These are phyloP conservation scores for Bombus superbus DNA, from an alignment of 1,140 invertebrate species.

Conservation along the genomic window DNA sequence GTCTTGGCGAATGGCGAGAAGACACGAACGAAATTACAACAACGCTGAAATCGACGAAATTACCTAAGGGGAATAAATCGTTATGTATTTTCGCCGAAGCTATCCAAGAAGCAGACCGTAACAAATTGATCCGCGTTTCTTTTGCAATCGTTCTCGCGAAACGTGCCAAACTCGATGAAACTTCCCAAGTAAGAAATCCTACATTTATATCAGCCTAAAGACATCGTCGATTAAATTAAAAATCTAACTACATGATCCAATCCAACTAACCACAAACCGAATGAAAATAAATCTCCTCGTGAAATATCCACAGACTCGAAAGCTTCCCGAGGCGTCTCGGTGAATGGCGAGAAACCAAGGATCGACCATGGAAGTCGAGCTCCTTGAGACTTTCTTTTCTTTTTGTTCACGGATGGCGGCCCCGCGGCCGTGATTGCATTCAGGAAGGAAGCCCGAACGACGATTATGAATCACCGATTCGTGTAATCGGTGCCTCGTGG, in stretches of 20 bases:
- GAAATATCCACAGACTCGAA: not conserved
- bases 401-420: not conserved
- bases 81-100: no score
- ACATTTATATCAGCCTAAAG: no score
- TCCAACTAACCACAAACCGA: not conserved
- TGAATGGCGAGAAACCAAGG: not conserved
- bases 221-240: not conserved
- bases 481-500: slow-evolving; percentile 58
- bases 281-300: not conserved
- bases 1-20: not conserved
- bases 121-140: no score
- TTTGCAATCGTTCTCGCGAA: no score
- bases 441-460: slow-evolving; percentile 59
- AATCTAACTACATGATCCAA: not conserved
- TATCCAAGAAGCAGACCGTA: no score
- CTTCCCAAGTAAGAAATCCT: no score
- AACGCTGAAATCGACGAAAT: no score
- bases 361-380: not conserved
- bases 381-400: slow-evolving; percentile 6
- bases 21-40: no score
- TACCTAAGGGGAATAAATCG: no score
- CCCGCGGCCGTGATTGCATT: slow-evolving; percentile 30
- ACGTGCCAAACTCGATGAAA: no score
- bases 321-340: not conserved
- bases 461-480: slow-evolving; percentile 64